Evolutionary conservation across 2,797 vertebrate species (phyloP).

Genomic region (Chiloscyllium punctatum): DNA sequence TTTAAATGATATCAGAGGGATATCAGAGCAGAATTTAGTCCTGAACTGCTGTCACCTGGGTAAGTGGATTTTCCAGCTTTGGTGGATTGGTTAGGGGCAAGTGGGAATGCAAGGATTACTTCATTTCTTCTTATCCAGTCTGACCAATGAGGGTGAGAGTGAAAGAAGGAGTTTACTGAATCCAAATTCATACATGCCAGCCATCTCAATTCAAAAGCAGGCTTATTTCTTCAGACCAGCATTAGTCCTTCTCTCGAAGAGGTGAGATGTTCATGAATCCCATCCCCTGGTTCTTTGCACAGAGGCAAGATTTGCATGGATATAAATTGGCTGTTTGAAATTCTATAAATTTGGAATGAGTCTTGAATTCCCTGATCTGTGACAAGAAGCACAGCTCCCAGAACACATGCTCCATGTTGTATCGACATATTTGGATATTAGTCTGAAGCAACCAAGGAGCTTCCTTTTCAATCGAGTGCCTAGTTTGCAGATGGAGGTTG

Average conservation of each 20-base stretch:
- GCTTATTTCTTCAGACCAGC: not conserved
- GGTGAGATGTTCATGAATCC: not conserved
- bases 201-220: not conserved
- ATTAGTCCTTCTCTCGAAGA: not conserved
- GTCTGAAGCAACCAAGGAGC: not conserved
- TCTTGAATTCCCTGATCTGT: not conserved
- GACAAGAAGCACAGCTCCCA: not conserved
- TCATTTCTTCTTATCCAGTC: not conserved
- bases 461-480: not conserved
- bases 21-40: not conserved
- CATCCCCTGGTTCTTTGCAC: not conserved
- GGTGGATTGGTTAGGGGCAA: not conserved
- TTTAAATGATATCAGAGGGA: too few species aligned
- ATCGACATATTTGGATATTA: too few species aligned
- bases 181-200: not conserved
- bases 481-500: not conserved
- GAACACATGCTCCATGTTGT: not conserved
- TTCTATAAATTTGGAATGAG: not conserved
- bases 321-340: not conserved
- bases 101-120: not conserved
- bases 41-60: not conserved
- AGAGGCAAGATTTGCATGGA: not conserved
- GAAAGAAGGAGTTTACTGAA: not conserved
- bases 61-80: not conserved
- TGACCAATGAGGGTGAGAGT: not conserved